Evolutionary conservation across 2,888 invertebrate genomes (phyloP).

Genomic region (Drosophila sordidula): DNA sequence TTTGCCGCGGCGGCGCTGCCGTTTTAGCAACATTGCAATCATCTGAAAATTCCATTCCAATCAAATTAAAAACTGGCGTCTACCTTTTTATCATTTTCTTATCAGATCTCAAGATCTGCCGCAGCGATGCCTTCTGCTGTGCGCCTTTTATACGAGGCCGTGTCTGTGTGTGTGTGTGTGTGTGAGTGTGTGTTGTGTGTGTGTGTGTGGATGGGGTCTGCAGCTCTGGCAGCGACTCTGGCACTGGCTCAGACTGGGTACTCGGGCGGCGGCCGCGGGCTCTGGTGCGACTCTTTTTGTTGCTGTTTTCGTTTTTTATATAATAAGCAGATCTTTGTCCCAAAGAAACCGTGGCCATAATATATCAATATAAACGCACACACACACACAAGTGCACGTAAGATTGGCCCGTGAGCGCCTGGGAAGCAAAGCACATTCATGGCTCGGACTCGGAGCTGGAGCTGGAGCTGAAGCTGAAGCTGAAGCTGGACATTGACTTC

Average conservation of each 20-base stretch:
- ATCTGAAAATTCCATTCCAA: constrained; percentile 84
- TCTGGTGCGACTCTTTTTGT: constrained; percentile 63
- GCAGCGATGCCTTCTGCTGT: constrained; percentile 81
- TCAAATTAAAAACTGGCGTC: constrained; percentile 85
- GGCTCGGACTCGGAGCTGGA: constrained; percentile 48
- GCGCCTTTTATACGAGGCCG: constrained; percentile 43
- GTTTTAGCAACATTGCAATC: constrained; percentile 80
- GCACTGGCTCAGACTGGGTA: constrained; percentile 45
- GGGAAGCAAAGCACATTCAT: constrained; percentile 81
- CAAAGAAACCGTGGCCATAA: constrained; percentile 85
- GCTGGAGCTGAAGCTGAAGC: constrained; percentile 30
- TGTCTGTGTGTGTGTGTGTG: constrained; percentile 19
- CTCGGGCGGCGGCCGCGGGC: constrained; percentile 42
- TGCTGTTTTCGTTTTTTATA: constrained; percentile 73
- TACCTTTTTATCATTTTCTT: constrained; percentile 85
- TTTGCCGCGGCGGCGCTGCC: constrained; percentile 69
- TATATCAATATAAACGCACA: constrained; percentile 83
- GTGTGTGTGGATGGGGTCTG: constrained; percentile 62
- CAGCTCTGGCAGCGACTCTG: constrained; percentile 38
- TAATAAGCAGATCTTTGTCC: constrained; percentile 85
- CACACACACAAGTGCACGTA: constrained; percentile 27
- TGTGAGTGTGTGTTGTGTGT: constrained; percentile 12
- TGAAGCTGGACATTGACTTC: constrained; percentile 75
- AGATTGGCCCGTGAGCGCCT: constrained; percentile 66
- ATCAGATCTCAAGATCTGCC: constrained; percentile 84